Percentiles rank a stretch among this genome's conserved stretches.
Evolutionary conservation across 2,113 vertebrate species (phyloP).

Genomic region (Balaenoptera acutorostrata): DNA sequence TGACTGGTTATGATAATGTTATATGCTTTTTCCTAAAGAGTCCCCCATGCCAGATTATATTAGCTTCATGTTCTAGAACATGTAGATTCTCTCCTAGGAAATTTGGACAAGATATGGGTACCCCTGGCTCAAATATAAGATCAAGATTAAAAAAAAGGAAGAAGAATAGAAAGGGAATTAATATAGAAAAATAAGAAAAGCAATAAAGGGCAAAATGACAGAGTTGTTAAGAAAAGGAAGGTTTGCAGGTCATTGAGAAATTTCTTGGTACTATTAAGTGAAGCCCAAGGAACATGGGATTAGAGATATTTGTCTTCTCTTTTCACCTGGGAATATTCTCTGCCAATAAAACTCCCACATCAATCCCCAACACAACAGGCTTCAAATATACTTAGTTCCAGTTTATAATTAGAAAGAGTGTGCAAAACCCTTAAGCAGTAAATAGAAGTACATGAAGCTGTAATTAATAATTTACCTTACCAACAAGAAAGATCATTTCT

Average conservation of each 20-base stretch:
- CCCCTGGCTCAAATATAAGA: neutral
- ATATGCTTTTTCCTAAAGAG: neutral
- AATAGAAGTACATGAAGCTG: neutral
- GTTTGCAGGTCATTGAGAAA: neutral
- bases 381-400: neutral
- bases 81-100: neutral
- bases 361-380: neutral
- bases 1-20: neutral
- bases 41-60: neutral
- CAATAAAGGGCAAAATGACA: neutral
- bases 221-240: neutral
- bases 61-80: neutral
- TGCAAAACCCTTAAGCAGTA: neutral
- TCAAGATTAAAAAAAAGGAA: neutral
- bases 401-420: neutral
- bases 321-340: neutral
- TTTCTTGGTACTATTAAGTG: neutral
- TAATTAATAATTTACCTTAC: conserved; percentile 7
- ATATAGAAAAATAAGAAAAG: neutral
- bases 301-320: neutral
- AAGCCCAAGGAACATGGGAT: neutral
- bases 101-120: neutral
- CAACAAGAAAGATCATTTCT: neutral
- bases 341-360: neutral
- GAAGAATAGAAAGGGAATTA: neutral